These are phyloP conservation scores for Diacarnus erythraeanus DNA, from an alignment of 37 sponge, comb jelly and placozoan species.

Conservation along the genomic window DNA sequence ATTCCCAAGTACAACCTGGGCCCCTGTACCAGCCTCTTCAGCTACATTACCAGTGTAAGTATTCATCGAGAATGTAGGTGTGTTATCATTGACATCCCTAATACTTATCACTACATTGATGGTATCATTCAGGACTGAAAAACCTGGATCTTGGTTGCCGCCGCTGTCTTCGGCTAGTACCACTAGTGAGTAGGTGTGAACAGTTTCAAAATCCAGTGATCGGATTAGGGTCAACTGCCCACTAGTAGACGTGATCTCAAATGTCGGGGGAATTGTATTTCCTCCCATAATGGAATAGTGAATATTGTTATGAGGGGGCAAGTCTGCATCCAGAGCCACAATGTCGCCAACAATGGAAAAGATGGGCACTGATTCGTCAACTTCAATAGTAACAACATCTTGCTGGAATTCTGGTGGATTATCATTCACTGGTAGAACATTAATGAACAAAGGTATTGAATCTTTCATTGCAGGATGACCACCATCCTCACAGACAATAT, in stretches of 20 bases:
- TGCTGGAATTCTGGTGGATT: conserved; percentile 50
- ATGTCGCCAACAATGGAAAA: not conserved
- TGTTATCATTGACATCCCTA: conserved; percentile 45
- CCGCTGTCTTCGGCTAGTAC: conserved; percentile 48
- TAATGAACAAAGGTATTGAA: conserved; percentile 35
- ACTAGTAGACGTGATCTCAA: conserved; percentile 26
- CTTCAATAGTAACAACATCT: conserved; percentile 11
- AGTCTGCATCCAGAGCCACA: conserved; percentile 51
- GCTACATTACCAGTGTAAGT: conserved; percentile 25
- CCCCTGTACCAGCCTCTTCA: conserved; percentile 20
- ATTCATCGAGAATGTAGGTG: conserved; percentile 24
- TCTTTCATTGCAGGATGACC: conserved; percentile 40
- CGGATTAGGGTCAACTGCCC: conserved; percentile 47
- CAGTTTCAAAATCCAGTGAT: conserved; percentile 55
- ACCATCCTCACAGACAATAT: conserved; percentile 58
- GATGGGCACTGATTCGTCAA: conserved; percentile 7
- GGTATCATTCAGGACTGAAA: conserved; percentile 34
- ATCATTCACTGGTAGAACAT: conserved; percentile 49
- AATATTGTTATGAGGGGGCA: conserved; percentile 46
- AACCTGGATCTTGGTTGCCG: conserved; percentile 13
- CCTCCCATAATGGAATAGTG: conserved; percentile 37
- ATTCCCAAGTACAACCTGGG: conserved; percentile 3
- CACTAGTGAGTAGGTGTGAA: conserved; percentile 5
- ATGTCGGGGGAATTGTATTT: not conserved
- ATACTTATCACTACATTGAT: conserved; percentile 18